phyloP scores from a whole-genome alignment of 1,140 invertebrate genomes.

The Trachelipus rathkii region DNA sequence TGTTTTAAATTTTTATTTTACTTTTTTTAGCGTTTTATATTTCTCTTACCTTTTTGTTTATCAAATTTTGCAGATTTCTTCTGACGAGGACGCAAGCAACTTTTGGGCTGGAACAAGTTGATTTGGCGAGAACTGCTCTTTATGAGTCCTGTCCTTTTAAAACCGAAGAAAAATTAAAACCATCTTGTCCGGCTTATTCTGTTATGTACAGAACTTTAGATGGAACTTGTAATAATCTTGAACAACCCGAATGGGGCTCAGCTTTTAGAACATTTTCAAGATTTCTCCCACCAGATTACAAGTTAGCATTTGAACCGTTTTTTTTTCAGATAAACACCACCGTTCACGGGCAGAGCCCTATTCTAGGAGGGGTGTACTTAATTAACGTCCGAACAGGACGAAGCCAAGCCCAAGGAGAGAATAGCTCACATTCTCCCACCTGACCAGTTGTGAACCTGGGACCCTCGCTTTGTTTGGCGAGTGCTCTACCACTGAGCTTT shows the following conservation, averaged over 20 bases:
- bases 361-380: no score
- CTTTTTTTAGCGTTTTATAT: no score
- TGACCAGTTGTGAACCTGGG: no score
- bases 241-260: constrained; percentile 66
- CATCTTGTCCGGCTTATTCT: constrained; percentile 33
- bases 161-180: constrained; percentile 47
- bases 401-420: no score
- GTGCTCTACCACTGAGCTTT: no score
- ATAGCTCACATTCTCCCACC: no score
- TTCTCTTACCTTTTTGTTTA: constrained; percentile 47
- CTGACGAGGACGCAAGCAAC: constrained; percentile 46
- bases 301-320: constrained; percentile 7
- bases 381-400: no score
- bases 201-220: constrained; percentile 66
- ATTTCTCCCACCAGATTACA: constrained; percentile 72
- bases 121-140: constrained; percentile 55
- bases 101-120: constrained; percentile 47
- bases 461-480: no score
- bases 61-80: constrained; percentile 46
- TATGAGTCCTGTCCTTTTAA: constrained; percentile 61
- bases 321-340: no score
- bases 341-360: no score
- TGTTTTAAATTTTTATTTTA: no score
- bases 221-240: constrained; percentile 79
- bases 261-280: constrained; percentile 75